A percentile compares a stretch with the other conserved stretches of the same genome.
phyloP scores from a whole-genome alignment of 2,113 vertebrate species.

The Zosterops japonicus region DNA sequence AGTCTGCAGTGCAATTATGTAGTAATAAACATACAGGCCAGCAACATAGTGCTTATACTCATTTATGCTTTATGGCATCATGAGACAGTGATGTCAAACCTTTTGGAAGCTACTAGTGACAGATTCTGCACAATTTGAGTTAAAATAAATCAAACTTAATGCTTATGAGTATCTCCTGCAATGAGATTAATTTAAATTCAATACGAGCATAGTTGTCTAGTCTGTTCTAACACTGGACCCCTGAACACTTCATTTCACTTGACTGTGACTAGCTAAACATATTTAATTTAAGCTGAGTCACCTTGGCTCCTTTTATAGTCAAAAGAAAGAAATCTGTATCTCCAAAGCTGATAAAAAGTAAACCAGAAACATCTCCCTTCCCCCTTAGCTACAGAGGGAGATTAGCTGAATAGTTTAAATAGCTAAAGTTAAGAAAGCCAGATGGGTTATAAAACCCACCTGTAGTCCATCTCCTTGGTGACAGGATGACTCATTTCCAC shows the following conservation, averaged over 20 bases:
- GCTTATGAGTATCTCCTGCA: not conserved
- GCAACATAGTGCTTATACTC: not conserved
- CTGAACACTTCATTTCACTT: not conserved
- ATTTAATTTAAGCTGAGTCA: not conserved
- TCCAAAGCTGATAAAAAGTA: not conserved
- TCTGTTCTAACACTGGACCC: not conserved
- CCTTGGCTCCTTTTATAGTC: not conserved
- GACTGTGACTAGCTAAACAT: not conserved
- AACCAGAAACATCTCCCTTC: not conserved
- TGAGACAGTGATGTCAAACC: not conserved
- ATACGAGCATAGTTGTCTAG: not conserved
- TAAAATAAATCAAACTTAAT: not conserved
- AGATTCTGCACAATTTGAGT: not conserved
- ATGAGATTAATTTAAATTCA: not conserved
- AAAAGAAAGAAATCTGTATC: not conserved
- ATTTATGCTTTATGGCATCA: not conserved
- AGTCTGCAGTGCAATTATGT: not conserved
- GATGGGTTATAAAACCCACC: not conserved
- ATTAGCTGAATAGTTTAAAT: not conserved
- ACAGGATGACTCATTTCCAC: not conserved
- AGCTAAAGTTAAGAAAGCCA: not conserved
- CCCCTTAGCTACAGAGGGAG: not conserved
- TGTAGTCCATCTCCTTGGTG: slow-evolving; percentile 5
- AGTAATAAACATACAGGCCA: not conserved
- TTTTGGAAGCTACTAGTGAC: not conserved